These are phyloP conservation scores for Aphaenogaster rudis DNA, from an alignment of 1,140 invertebrate species.

Conservation along the genomic window DNA sequence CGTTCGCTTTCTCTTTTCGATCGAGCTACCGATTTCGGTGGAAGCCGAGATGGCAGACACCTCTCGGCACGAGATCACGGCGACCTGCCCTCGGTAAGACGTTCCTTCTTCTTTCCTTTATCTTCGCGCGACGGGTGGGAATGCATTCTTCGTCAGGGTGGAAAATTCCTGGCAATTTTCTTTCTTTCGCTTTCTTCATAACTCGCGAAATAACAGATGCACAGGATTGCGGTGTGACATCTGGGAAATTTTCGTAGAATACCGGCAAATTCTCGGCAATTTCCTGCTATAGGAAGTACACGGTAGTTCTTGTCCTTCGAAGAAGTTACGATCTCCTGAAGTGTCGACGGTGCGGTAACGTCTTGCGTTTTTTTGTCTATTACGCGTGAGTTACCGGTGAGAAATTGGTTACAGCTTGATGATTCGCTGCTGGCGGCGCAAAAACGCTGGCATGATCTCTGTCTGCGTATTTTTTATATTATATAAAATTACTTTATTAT, in stretches of 20 bases:
- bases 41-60: conserved; percentile 47
- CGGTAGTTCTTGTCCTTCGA: conserved; percentile 32
- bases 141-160: neutral
- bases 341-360: conserved; percentile 27
- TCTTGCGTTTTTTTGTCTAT: conserved; percentile 44
- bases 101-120: neutral
- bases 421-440: conserved; percentile 24
- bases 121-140: neutral
- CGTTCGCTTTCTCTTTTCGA: conserved; percentile 79
- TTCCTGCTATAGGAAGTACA: conserved; percentile 24
- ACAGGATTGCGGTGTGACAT: conserved; percentile 11
- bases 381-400: conserved; percentile 41
- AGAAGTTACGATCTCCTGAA: conserved; percentile 54
- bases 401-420: conserved; percentile 53
- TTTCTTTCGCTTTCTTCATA: neutral
- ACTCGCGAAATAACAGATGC: conserved; percentile 41
- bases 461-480: conserved; percentile 2
- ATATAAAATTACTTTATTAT: conserved; percentile 10
- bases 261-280: conserved; percentile 7
- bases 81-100: neutral
- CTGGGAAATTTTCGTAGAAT: conserved; percentile 35
- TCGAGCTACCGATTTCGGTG: conserved; percentile 71
- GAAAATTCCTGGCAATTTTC: neutral
- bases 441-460: conserved; percentile 25
- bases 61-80: conserved; percentile 40